Conservation (phyloP, 2,888 invertebrate species). For the Eupithecia tripunctaria region DNA sequence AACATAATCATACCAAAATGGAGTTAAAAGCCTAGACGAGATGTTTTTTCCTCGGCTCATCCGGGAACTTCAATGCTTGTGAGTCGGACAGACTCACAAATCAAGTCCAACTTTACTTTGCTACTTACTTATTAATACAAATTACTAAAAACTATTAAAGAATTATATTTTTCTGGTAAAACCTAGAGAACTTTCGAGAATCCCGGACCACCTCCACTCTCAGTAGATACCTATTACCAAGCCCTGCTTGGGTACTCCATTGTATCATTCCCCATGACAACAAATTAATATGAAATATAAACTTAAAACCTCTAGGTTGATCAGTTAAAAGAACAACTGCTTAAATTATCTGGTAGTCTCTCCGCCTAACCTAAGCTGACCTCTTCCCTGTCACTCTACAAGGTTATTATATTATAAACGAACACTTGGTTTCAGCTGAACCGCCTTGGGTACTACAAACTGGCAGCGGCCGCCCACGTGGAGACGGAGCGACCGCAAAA, state of each 20-base stretch:
- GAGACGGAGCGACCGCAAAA: slow-evolving; percentile 75
- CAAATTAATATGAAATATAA: not conserved
- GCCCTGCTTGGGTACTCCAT: not conserved
- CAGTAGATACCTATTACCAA: not conserved
- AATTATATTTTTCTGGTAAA: no score
- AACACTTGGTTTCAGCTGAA: slow-evolving; percentile 79
- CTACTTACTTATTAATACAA: not conserved
- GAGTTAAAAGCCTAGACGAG: no score
- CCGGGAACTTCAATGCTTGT: not conserved
- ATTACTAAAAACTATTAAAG: no score
- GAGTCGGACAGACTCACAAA: not conserved
- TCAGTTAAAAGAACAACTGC: not conserved
- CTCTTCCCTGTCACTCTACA: not conserved
- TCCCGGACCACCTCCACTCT: not conserved
- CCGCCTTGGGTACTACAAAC: slow-evolving; percentile 87
- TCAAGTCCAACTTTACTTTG: not conserved
- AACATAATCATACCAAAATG: no score
- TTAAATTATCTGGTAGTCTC: not conserved
- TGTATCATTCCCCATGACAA: not conserved
- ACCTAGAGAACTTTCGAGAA: not conserved
- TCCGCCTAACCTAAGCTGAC: not conserved
- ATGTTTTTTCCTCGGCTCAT: not conserved
- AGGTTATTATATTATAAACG: not conserved
- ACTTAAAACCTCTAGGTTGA: not conserved
- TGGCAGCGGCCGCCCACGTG: slow-evolving; percentile 77